Base-by-base conservation (phyloP, 2,797 vertebrate species). In the Pipistrellus pipistrellus region DNA sequence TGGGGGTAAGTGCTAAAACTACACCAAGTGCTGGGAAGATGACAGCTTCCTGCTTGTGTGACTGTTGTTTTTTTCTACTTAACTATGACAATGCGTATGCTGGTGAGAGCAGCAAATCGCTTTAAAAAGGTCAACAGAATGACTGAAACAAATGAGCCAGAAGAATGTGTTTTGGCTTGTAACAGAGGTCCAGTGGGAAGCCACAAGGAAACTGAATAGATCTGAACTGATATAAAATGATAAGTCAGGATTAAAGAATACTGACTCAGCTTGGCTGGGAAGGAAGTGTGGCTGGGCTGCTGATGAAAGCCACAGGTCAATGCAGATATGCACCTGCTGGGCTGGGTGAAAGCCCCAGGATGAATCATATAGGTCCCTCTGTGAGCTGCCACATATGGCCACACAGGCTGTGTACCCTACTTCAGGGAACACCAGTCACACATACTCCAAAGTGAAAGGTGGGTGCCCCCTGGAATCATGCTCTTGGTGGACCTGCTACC, bases 71-170 rank as follows among this genome's bases (percentile, higher is more conserved):
- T 94, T 78, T 80, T 72, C 78, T 90, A 46, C 44, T 93, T 77
- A 82, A 59, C 72, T 30, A 13, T 78, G 71, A 80, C 46, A 59
- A 84, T 44, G 68, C 91, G 41, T n/a, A 68, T 85, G 90, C 90
- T 9, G 64, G 72, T 69, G 88, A 96, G 66, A 84, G 23, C 18
- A 68, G 76, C 75, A 85, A 64, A 78, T 14, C 87, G 35, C 88
- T 69, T 76, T 96, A 84, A 89, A 89, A 95, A 96, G 91, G 86
- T 93, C 85, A 97, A 76, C 48, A 90, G 85, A 85, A 77, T 14
- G 71, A 77, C 44, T 62, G 18, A 12, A 90, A 84, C 73, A 85
- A 91, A 91, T 78, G 91, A 93, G 59, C 66, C 82, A 57, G 81
- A 76, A 75, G 38, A 72, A 93, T 87, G 51, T 75, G 30, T 46